A percentile compares a stretch with the other conserved stretches of the same genome.
These are phyloP conservation scores for Nesogale talazaci DNA, from an alignment of 2,113 vertebrate species.

Conservation along the genomic window DNA sequence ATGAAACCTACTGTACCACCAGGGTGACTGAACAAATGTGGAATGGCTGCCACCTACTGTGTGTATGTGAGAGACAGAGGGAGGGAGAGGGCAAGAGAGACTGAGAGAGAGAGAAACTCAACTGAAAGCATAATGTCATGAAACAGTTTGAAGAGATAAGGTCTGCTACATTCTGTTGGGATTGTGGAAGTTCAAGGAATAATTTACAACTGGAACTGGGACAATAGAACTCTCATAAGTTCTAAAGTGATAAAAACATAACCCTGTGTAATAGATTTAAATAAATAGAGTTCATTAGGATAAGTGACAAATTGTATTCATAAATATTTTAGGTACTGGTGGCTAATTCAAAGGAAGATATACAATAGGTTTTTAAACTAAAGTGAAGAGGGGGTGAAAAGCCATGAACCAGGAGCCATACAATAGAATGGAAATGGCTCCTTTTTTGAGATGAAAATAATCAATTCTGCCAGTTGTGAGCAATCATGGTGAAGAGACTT, in stretches of 20 bases:
- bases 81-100: background rate
- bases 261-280: background rate
- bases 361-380: background rate
- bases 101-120: background rate
- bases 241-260: slow-evolving; percentile 8
- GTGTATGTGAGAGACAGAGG: background rate
- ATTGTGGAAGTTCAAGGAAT: background rate
- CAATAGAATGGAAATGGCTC: background rate
- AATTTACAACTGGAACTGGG: background rate
- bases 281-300: background rate
- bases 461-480: background rate
- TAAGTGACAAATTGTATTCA: slow-evolving; percentile 15
- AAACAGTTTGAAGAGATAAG: background rate
- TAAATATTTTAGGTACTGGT: background rate
- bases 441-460: background rate
- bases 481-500: background rate
- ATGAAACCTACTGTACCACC: no score
- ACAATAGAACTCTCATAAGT: background rate
- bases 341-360: background rate
- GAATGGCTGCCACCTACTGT: background rate
- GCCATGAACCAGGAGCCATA: background rate
- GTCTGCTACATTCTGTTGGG: background rate
- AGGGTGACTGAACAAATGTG: background rate
- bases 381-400: background rate
- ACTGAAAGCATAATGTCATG: background rate